Conservation (phyloP, 1,140 invertebrate genomes). For the Megathymus violae region DNA sequence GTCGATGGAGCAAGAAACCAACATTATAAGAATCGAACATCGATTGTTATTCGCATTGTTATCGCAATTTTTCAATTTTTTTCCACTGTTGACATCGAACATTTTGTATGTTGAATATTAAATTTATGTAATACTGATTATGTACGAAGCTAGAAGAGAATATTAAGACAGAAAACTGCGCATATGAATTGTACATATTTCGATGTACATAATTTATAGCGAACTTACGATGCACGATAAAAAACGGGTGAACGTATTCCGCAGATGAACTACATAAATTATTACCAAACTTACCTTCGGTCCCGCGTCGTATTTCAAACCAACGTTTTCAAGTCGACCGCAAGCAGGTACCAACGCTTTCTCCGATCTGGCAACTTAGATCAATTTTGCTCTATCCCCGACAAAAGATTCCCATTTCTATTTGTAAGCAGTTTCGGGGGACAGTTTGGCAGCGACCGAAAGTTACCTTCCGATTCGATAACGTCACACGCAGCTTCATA, state of each 20-base stretch:
- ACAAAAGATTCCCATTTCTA: slow-evolving; percentile 19
- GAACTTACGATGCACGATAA: no score
- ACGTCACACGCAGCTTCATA: slow-evolving; percentile 28
- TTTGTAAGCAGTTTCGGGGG: slow-evolving; percentile 8
- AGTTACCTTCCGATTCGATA: slow-evolving; percentile 25
- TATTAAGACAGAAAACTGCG: no score
- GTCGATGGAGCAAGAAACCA: slow-evolving; percentile 5
- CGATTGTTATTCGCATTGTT: no score
- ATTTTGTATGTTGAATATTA: no score
- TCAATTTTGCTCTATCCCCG: slow-evolving; percentile 25
- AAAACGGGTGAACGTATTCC: no score
- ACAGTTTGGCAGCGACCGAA: slow-evolving; percentile 31
- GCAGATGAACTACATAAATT: no score
- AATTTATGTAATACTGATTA: no score
- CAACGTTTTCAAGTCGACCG: slow-evolving; percentile 11
- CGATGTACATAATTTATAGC: no score
- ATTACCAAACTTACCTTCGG: neutral
- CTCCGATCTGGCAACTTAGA: neutral
- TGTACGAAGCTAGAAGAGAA: no score
- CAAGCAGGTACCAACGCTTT: slow-evolving; percentile 1
- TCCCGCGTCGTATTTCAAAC: neutral
- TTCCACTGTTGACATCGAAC: no score
- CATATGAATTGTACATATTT: no score
- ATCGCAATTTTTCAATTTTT: no score
- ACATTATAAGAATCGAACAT: neutral